Base-by-base conservation (phyloP, 2,797 vertebrate genomes). In the Champsocephalus esox region DNA sequence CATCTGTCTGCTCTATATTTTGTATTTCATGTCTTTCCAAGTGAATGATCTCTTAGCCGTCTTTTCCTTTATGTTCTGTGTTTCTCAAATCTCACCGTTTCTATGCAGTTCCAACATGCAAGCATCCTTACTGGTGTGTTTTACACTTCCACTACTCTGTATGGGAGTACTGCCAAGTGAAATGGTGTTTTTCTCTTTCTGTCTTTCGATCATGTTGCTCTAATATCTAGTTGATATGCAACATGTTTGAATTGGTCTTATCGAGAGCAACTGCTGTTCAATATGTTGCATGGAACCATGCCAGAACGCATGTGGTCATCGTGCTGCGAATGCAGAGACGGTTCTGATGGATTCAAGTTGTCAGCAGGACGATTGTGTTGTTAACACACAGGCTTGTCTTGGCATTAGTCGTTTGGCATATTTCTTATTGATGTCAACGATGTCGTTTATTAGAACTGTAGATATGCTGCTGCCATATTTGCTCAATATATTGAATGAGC, bases 1-100 rank as follows among this genome's bases (percentile, higher is more conserved):
- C 73, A 77, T 85, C 79, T 76, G 77, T 79, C 60, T 70, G 17
- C 65, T 66, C 38, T 66, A 6, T 51, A 79, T 46, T 49, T 69
- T 60, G 46, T 55, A 59, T 65, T 50, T 19, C 2, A 32, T 59
- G 63, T 50, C 59, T 64, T 59, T 64, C 24, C 12, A 32, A 12
- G 34, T 10, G 46, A 44, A 32, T 72, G 43, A 0, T 52, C 1
- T 51, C 64, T 59, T 13, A 21, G 57, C 13, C 50, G 28, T 70
- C 1, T 21, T 5, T 60, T 41, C 32, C 5, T 52, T 46, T 52
- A 12, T 34, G 19, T 44, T 28, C 9, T 34, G 12, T 45, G 14
- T 14, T 44, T 44, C 17, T 51, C 28, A 32, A 9, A 50, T 34
- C 21, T 70, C 16, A 34, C 17, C 52, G 3, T 32, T 32, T 43